Base-by-base conservation (phyloP, 2,888 invertebrate genomes). In the Neria commutata region DNA sequence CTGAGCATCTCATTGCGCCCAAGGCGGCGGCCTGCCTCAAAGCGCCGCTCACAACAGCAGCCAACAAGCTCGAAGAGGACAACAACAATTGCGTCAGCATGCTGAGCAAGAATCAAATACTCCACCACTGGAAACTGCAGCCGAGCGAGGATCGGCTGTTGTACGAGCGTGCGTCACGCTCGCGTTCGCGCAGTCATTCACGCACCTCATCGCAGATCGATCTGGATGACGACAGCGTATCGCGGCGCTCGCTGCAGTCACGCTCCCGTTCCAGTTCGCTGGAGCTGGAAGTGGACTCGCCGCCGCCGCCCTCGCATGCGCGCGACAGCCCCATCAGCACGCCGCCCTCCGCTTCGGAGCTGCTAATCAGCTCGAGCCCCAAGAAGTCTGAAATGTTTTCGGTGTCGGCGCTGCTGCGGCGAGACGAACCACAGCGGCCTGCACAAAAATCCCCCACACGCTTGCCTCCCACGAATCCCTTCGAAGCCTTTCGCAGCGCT, bases 341-440 rank as follows among this genome's bases (percentile, higher is more conserved):
- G 34, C 72, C 79, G 46, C 70, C 77, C 46, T 71, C 78, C 56
- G 73, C 72, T 19, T 83, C 63, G 76, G 82, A 72, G 65, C 71
- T 64, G 84, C 60, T 74, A 11, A 72, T 85, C 53, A 76, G 76
- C 56, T 67, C 72, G 42, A 76, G 76, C 62, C 72, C 78, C 51
- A 90, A 90, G 79, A 88, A 90, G 83, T 92, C 91, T 14, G 92
- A 92, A 82, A 86, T 90, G 23, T 94, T 93, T 81, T 92, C 92
- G 55, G 92, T 94, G 40, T 91, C 90, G 64, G 93, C 93, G 0
- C 83, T 94, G 33, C 81, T 94, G 48, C 85, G 91, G 79, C 91
- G 93, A 56, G 93, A 93, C 76, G 88, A 90, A 42, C 91, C 74
- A 1, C 54, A 73, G 2, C 29, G 25, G 62, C 3, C 64, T 72